These are phyloP conservation scores for Hydrotaea diabolus DNA, from an alignment of 2,888 invertebrate genomes.

Conservation along the genomic window DNA sequence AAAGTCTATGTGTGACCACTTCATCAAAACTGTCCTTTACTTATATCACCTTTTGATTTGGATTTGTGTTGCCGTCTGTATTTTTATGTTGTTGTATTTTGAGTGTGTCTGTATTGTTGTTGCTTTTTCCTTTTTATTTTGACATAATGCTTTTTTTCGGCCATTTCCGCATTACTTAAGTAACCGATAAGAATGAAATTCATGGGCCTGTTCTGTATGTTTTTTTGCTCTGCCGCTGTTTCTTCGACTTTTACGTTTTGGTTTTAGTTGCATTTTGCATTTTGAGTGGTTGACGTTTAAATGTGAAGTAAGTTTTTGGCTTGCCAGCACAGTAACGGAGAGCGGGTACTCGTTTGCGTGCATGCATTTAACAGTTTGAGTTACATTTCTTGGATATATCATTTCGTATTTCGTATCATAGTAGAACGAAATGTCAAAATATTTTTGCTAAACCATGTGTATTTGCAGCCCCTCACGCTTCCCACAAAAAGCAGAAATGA, in stretches of 20 bases:
- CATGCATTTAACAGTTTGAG: conserved; percentile 56
- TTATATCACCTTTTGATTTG: conserved; percentile 46
- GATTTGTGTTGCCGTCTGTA: conserved; percentile 51
- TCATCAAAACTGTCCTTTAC: background rate
- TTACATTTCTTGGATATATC: background rate
- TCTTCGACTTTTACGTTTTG: conserved; percentile 30
- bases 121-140: conserved; percentile 52
- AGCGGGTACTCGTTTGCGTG: conserved; percentile 56
- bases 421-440: conserved; percentile 29
- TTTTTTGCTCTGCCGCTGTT: conserved; percentile 2
- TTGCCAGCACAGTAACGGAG: background rate
- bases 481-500: background rate
- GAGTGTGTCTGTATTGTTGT: conserved; percentile 24
- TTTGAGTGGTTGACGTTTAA: conserved; percentile 68
- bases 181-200: conserved; percentile 68
- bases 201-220: conserved; percentile 59
- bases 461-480: background rate
- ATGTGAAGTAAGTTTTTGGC: conserved; percentile 55
- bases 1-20: background rate
- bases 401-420: conserved; percentile 5
- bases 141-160: conserved; percentile 66
- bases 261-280: conserved; percentile 58
- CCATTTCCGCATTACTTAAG: conserved; percentile 68
- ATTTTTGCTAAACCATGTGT: background rate
- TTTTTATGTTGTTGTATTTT: conserved; percentile 30